Conservation (phyloP, 2,797 vertebrate genomes). For the Sardinella longiceps region DNA sequence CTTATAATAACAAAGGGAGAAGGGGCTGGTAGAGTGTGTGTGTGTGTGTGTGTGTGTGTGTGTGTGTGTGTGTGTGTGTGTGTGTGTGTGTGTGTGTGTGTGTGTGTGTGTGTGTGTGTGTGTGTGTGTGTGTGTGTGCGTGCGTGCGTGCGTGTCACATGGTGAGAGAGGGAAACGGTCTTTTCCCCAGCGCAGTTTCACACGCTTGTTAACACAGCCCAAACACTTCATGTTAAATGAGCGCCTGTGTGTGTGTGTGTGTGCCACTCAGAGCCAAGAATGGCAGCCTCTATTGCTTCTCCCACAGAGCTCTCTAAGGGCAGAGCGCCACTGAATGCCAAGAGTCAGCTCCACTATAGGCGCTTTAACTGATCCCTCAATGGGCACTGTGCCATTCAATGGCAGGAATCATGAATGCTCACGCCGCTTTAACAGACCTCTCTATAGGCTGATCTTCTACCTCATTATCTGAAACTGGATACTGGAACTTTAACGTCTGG, state of each 20-base stretch:
- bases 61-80: background rate
- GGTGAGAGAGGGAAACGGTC: background rate
- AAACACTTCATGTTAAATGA: constrained; percentile 31
- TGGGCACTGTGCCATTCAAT: background rate
- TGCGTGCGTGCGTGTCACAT: background rate
- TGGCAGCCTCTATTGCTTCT: background rate
- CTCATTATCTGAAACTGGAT: constrained; percentile 14
- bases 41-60: background rate
- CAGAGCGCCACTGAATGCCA: constrained; percentile 15
- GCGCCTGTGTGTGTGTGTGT: background rate
- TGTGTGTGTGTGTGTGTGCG: background rate
- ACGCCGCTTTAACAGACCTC: background rate
- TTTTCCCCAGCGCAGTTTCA: constrained; percentile 29
- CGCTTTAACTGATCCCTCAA: background rate
- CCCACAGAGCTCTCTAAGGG: background rate
- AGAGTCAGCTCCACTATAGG: background rate
- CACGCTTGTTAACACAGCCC: constrained; percentile 35
- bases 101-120: constrained; percentile 6
- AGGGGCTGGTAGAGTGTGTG: background rate
- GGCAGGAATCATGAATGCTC: background rate
- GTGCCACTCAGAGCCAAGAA: background rate
- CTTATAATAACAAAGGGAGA: background rate
- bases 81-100: constrained; percentile 3
- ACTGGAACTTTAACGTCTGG: background rate
- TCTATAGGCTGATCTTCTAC: background rate